Percentiles rank a stretch among this genome's conserved stretches.
Conservation (phyloP, 2,888 invertebrate genomes). For the Cheilosia grossa region DNA sequence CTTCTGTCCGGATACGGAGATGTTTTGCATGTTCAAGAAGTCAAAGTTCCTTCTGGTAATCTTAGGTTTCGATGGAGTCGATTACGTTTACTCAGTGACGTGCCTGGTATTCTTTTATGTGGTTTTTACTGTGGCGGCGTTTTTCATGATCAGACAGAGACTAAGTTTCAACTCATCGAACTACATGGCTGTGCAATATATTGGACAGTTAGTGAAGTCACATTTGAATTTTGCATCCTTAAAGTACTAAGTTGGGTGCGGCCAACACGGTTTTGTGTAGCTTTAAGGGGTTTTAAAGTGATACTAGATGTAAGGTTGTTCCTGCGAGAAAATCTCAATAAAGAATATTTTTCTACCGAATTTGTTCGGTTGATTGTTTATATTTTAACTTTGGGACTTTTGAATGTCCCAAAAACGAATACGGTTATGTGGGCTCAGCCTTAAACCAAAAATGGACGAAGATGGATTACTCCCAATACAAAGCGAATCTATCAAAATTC, state of each 20-base stretch:
- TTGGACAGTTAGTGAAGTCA: constrained; percentile 88
- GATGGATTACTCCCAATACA: too few relatives aligned
- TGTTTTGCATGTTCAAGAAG: constrained; percentile 90
- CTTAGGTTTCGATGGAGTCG: constrained; percentile 89
- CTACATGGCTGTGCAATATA: constrained; percentile 88
- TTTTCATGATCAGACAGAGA: constrained; percentile 89
- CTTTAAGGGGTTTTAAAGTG: constrained; percentile 65
- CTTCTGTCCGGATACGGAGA: constrained; percentile 88
- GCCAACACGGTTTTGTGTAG: constrained; percentile 1
- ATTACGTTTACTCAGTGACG: constrained; percentile 87
- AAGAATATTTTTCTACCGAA: not conserved
- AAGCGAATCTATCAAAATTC: too few relatives aligned
- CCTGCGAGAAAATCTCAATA: constrained; percentile 4
- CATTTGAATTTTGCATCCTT: constrained; percentile 84
- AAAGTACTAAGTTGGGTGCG: constrained; percentile 78
- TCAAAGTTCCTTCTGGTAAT: constrained; percentile 89
- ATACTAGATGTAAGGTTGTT: constrained; percentile 54
- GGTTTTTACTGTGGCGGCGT: constrained; percentile 87
- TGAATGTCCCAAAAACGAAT: too few relatives aligned
- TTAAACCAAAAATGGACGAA: too few relatives aligned
- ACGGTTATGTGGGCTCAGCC: too few relatives aligned
- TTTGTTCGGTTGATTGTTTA: too few relatives aligned
- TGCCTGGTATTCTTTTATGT: constrained; percentile 89
- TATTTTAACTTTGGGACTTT: too few relatives aligned
- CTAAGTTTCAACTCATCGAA: constrained; percentile 87